These are phyloP conservation scores for Drosophila mayaguana DNA, from an alignment of 2,888 invertebrate species.

Conservation along the genomic window DNA sequence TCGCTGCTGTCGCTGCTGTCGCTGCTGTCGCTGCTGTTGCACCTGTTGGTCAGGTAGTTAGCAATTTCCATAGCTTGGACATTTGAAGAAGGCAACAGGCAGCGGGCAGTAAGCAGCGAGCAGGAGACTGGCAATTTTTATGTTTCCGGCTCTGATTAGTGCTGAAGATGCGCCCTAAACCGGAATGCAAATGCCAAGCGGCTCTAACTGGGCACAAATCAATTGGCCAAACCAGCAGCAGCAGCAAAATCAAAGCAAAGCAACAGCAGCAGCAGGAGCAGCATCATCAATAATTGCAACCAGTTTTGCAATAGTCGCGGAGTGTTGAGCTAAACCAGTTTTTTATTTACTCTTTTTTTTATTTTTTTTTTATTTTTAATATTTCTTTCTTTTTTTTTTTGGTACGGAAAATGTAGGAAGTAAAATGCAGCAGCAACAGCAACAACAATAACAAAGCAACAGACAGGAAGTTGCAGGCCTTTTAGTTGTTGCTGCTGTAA, in stretches of 20 bases:
- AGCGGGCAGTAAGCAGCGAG: background rate
- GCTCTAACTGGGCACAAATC: slow-evolving; percentile 65
- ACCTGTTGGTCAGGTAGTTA: slow-evolving; percentile 61
- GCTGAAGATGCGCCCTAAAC: slow-evolving; percentile 54
- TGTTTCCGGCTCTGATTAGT: slow-evolving; percentile 79
- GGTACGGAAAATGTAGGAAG: slow-evolving; percentile 75
- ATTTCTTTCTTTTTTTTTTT: slow-evolving; percentile 35
- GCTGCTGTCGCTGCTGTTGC: slow-evolving; percentile 41
- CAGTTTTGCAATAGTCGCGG: slow-evolving; percentile 67
- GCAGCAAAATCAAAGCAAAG: slow-evolving; percentile 57
- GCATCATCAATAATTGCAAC: slow-evolving; percentile 58
- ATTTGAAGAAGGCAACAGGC: slow-evolving; percentile 42
- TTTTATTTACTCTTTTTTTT: slow-evolving; percentile 50
- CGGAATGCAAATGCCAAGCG: slow-evolving; percentile 72
- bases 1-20: no score
- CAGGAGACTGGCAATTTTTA: slow-evolving; percentile 63
- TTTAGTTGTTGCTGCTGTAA: slow-evolving; percentile 32
- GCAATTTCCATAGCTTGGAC: slow-evolving; percentile 53
- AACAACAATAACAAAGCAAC: slow-evolving; percentile 36
- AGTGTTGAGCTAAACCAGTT: slow-evolving; percentile 70
- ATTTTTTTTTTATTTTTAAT: slow-evolving; percentile 17
- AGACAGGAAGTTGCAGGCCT: slow-evolving; percentile 71
- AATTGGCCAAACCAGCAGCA: slow-evolving; percentile 61
- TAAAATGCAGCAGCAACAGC: slow-evolving; percentile 57
- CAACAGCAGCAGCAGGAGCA: slow-evolving; percentile 29